Evolutionary conservation across 1,140 invertebrate species (phyloP), one percentile per base, ranked within the genome.

Genomic region (Drosophila kanapiae): DNA sequence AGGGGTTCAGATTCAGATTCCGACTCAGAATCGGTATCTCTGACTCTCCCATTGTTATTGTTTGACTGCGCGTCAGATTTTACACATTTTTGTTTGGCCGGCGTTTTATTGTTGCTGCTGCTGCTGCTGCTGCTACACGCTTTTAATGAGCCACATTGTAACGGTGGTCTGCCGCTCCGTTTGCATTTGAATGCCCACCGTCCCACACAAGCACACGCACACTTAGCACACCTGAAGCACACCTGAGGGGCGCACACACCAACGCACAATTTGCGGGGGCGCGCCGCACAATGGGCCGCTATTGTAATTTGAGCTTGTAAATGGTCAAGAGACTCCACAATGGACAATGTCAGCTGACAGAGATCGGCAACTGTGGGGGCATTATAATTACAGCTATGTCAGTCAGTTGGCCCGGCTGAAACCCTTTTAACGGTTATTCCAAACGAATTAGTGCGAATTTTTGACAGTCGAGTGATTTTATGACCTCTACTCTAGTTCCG

Each of bases 81-180:
- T 78, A 81, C 82, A 84, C 82, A 81, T 78, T 84, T 84, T 68
- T 75, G 51, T 68, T 70, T 75, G 76, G 33, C 31, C 45, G 59
- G 70, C 62, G 63, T 76, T 80, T 80, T 80, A 70, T 75, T 78
- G 78, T 69, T 69, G 59, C 48, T 63, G 42, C 65, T n/a, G 47
- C 45, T 69, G 59, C 48, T 63, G 42, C 65, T n/a, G 47, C 45
- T 61, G 53, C 53, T 61, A 69, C 75, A 78, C 72, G 63, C 35
- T 48, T 82, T 84, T 88, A 87, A 84, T 80, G 84, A 88, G 84
- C 69, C 54, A 75, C 84, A 88, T 75, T 90, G 84, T 88, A 88
- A 88, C 84, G 81, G 84, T 85, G 77, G 78, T 81, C 75, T 75
- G 80, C 49, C 88, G 74, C 43, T 87, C 83, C 78, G 85, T 88